Evolutionary conservation across 2,888 invertebrate species (phyloP).

Genomic region (Pandemis heparana): DNA sequence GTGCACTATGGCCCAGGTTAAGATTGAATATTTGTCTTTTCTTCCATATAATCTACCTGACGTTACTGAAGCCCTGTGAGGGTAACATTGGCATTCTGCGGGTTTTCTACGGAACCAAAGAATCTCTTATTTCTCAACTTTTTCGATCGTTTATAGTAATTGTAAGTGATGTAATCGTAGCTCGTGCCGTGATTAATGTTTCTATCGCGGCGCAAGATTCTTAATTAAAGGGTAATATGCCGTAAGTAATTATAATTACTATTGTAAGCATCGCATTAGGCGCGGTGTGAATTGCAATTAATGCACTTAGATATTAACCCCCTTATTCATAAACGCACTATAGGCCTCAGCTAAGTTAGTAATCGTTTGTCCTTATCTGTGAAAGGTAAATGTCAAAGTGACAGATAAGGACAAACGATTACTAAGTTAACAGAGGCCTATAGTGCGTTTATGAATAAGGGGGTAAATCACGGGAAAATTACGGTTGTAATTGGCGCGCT

Average conservation of each 20-base stretch:
- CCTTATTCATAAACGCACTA: too few relatives aligned
- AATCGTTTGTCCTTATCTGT: too few relatives aligned
- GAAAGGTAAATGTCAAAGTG: too few relatives aligned
- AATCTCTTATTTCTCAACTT: background rate
- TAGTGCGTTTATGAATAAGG: too few relatives aligned
- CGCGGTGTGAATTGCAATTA: constrained; percentile 41
- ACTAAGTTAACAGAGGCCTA: too few relatives aligned
- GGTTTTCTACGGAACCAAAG: constrained; percentile 6
- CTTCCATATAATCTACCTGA: too few relatives aligned
- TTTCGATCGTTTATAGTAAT: constrained; percentile 56
- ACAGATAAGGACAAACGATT: too few relatives aligned
- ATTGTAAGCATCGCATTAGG: constrained; percentile 34
- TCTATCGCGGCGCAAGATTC: constrained; percentile 53
- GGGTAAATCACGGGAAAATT: constrained; percentile 32
- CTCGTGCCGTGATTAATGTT: constrained; percentile 68
- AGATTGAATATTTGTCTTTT: too few relatives aligned
- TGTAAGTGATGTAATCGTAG: constrained; percentile 59
- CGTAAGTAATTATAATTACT: constrained; percentile 52
- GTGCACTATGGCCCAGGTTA: too few relatives aligned
- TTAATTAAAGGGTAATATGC: constrained; percentile 60
- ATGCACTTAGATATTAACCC: constrained; percentile 37
- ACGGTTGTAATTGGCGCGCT: constrained; percentile 3
- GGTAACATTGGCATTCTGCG: too few relatives aligned
- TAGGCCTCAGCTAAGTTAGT: too few relatives aligned
- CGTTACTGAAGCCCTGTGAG: too few relatives aligned